phyloP scores from a whole-genome alignment of 1,140 invertebrate genomes.

The Papilio helenus region DNA sequence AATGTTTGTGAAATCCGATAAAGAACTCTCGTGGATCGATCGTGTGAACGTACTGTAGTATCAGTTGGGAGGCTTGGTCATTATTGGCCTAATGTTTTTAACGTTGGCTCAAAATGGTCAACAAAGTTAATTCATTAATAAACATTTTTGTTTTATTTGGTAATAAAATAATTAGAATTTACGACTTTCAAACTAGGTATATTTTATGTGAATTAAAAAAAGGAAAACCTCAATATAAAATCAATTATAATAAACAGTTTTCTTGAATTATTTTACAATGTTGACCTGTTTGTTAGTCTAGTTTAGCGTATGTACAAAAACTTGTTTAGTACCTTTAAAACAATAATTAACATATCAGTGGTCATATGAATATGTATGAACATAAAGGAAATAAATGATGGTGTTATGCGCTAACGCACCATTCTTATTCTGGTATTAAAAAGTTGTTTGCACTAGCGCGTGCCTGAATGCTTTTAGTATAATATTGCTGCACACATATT shows the following conservation, averaged over 20 bases:
- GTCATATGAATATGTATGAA: not conserved
- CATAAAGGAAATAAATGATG: not conserved
- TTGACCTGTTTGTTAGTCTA: not conserved
- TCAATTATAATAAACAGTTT: not conserved
- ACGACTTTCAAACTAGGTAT: not conserved
- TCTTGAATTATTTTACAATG: not conserved
- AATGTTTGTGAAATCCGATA: slow-evolving; percentile 22
- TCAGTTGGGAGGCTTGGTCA: not conserved
- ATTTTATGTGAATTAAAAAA: not conserved
- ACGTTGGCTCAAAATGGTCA: no score
- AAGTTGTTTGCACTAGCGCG: not conserved
- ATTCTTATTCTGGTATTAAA: not conserved
- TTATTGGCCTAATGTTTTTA: no score
- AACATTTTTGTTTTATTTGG: no score
- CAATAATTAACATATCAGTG: not conserved
- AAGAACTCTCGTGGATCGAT: not conserved
- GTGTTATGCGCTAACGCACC: not conserved
- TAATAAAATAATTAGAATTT: no score
- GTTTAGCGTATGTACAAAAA: not conserved
- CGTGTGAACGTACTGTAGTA: not conserved
- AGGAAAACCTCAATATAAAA: not conserved
- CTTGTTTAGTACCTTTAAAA: not conserved
- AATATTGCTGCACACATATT: not conserved
- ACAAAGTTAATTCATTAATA: no score
- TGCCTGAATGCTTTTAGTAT: not conserved